Evolutionary conservation across 2,797 vertebrate species (phyloP).

Genomic region (Valencia hispanica): DNA sequence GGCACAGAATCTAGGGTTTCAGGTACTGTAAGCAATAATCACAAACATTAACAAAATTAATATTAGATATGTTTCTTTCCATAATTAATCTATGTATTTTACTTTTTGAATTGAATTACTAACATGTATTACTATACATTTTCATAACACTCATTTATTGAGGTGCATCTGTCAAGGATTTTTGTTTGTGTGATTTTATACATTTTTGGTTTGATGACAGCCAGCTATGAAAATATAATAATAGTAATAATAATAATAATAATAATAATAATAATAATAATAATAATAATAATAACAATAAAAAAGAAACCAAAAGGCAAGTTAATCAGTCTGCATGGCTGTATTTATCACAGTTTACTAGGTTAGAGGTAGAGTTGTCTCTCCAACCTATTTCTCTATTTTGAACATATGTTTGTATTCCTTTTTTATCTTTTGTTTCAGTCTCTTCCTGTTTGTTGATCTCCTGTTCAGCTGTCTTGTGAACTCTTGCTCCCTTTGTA

Average conservation of each 20-base stretch:
- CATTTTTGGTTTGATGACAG: no score
- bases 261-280: no score
- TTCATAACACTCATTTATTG: not conserved
- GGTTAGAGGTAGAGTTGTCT: not conserved
- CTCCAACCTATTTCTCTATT: conserved; percentile 17
- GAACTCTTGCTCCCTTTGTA: conserved; percentile 30
- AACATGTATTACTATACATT: not conserved
- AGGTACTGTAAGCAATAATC: not conserved
- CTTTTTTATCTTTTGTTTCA: not conserved
- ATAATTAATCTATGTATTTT: not conserved
- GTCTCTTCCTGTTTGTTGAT: not conserved
- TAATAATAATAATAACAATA: no score
- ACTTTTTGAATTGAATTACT: not conserved
- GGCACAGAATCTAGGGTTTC: no score
- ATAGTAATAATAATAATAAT: no score
- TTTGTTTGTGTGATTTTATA: not conserved
- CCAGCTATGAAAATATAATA: no score
- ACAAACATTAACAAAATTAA: not conserved
- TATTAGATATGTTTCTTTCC: not conserved
- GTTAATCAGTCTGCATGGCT: not conserved
- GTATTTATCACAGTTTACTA: no score
- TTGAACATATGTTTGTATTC: conserved; percentile 4
- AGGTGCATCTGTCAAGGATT: not conserved
- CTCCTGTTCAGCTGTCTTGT: conserved; percentile 5
- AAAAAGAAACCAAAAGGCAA: not conserved